A percentile compares a stretch with the other conserved stretches of the same genome.
phyloP scores from a whole-genome alignment of 2,797 vertebrate species.

The Urocyon cinereoargenteus region DNA sequence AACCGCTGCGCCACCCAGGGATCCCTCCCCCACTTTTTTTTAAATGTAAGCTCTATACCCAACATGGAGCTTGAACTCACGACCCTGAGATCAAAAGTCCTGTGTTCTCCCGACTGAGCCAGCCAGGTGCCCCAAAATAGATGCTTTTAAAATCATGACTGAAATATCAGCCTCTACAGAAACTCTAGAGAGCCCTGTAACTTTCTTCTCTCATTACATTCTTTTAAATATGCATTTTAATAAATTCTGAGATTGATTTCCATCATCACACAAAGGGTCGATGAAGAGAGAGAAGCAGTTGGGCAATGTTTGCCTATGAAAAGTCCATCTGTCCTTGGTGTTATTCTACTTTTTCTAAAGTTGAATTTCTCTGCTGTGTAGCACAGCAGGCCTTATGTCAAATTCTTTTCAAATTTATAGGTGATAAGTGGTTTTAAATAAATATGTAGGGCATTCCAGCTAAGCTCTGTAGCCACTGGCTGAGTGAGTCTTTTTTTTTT shows the following conservation, averaged over 20 bases:
- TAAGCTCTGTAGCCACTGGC: not conserved
- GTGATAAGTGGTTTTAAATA: constrained; percentile 11
- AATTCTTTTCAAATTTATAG: not conserved
- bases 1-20: too few relatives aligned
- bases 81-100: not conserved
- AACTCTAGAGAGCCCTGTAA: not conserved
- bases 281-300: not conserved
- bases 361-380: constrained; percentile 47
- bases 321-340: not conserved
- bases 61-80: not conserved
- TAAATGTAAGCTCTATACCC: not conserved
- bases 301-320: constrained; percentile 59
- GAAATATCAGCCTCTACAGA: not conserved
- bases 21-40: too few relatives aligned
- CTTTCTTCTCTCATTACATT: not conserved
- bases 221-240: not conserved
- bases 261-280: not conserved
- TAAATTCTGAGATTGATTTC: not conserved
- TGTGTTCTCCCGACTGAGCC: not conserved
- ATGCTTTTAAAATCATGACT: not conserved
- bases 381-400: not conserved
- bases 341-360: not conserved
- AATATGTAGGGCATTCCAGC: not conserved
- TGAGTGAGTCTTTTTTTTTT: too few relatives aligned
- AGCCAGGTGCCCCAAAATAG: not conserved